A percentile compares a stretch with the other conserved stretches of the same genome.
Evolutionary conservation across 2,888 invertebrate genomes (phyloP).

Genomic region (Oxycera nigricornis): DNA sequence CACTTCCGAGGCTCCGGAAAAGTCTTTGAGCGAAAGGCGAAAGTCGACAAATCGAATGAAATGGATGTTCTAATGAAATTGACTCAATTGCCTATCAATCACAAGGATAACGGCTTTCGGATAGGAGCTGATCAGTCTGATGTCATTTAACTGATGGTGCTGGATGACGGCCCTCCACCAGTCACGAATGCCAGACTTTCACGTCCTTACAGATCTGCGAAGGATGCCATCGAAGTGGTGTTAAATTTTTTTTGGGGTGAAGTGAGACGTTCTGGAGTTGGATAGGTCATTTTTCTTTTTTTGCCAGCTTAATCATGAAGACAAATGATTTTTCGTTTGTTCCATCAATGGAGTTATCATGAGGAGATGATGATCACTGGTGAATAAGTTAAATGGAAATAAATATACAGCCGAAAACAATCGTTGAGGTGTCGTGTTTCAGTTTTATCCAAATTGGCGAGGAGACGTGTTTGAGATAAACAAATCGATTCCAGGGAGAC

Average conservation of each 20-base stretch:
- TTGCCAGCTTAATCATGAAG: slow-evolving; percentile 35
- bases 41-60: slow-evolving; percentile 44
- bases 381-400: slow-evolving; percentile 4
- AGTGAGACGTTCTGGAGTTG: too few relatives aligned
- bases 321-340: slow-evolving; percentile 29
- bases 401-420: slow-evolving; percentile 1
- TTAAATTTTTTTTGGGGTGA: too few relatives aligned
- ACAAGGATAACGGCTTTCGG: slow-evolving; percentile 41
- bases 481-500: too few relatives aligned
- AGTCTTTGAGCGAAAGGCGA: slow-evolving; percentile 39
- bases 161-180: slow-evolving; percentile 1
- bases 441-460: too few relatives aligned
- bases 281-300: slow-evolving; percentile 34
- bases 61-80: slow-evolving; percentile 46
- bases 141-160: slow-evolving; percentile 37
- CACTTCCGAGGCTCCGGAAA: background rate
- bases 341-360: slow-evolving; percentile 34
- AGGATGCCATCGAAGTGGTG: background rate
- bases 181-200: background rate
- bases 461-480: too few relatives aligned
- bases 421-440: background rate
- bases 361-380: slow-evolving; percentile 29
- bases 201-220: background rate
- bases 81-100: slow-evolving; percentile 45
- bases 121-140: slow-evolving; percentile 38